Evolutionary conservation across 2,113 vertebrate genomes (phyloP).

Genomic region (Danio rerio): DNA sequence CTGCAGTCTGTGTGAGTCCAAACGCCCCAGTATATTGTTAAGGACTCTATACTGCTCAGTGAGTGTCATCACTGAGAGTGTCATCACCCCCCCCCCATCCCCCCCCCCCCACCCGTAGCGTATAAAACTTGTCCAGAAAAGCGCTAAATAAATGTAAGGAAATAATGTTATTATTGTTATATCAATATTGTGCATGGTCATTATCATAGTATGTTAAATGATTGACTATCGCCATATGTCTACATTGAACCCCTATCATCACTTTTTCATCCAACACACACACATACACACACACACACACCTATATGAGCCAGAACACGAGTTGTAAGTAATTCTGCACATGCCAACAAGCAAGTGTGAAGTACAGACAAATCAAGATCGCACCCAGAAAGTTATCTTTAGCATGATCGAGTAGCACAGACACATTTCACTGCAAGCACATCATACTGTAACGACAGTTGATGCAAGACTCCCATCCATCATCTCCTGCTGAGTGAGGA

Average conservation of each 20-base stretch:
- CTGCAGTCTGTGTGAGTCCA: too few relatives aligned
- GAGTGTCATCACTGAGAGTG: too few relatives aligned
- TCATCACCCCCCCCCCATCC: too few relatives aligned
- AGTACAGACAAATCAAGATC: constrained; percentile 52
- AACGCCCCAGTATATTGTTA: too few relatives aligned
- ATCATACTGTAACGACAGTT: constrained; percentile 21
- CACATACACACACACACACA: constrained; percentile 6
- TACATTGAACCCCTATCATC: neutral
- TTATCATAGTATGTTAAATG: too few relatives aligned
- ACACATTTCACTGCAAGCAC: constrained; percentile 18
- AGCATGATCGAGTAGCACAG: constrained; percentile 46
- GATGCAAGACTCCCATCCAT: constrained; percentile 41
- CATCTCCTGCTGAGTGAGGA: neutral
- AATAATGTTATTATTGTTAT: too few relatives aligned
- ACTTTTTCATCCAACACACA: constrained; percentile 19
- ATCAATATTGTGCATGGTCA: too few relatives aligned
- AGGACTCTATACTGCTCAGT: too few relatives aligned
- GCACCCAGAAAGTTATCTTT: constrained; percentile 58
- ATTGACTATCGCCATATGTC: too few relatives aligned
- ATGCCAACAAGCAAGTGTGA: constrained; percentile 49
- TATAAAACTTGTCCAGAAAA: too few relatives aligned
- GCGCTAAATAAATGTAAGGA: too few relatives aligned
- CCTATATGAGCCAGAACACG: constrained; percentile 23
- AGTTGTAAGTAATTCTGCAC: constrained; percentile 17
- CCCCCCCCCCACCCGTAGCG: too few relatives aligned